Evolutionary conservation across 64 coral and sea anemone genomes (phyloP), one percentile per base, ranked within the genome.

Genomic region (Cladopsammia gracilis): DNA sequence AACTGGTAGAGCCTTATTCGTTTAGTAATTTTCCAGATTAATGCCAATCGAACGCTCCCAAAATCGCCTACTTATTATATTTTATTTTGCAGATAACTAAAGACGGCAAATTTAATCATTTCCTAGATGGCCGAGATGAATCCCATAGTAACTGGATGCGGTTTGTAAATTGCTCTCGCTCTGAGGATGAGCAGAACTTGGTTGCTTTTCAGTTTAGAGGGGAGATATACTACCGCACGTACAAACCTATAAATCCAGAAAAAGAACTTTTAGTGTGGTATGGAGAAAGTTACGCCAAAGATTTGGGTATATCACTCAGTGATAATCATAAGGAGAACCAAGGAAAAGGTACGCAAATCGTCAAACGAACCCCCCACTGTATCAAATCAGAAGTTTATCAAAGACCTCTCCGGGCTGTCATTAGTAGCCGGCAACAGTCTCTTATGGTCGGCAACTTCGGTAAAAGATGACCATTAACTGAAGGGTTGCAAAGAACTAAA

Each of bases 121-220:
- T 88, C 71, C 45, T 95, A 10, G 67, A 95, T 67, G 94, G 94
- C 25, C 62, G 48, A 25, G 66, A 95, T 62, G 94, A 92, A 74
- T 70, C 48, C 70, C 70, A 75, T 3, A 89, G 88, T 62, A 95
- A 95, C 69, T 95, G 94, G 94, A 74, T 95, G 94, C 86, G 94
- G 64, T 95, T 91, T 62, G 85, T 92, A 10, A 95, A 95, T 70
- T 95, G 94, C 64, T 92, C 94, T 14, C 94, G 94, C 25, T 95
- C 82, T 51, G 94, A 95, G 62, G 87, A 71, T 16, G 94, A 96
- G 22, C 94, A 96, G 76, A 96, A 92, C 60, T n/a, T 96, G 51
- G 94, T 96, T 20, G 80, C 94, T 13, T 96, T 87, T 50, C 94
- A 96, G 72, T 96, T 75, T 64, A 58, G 89, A 22, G 94, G 89